These are phyloP conservation scores for Elanus axillaris DNA, from an alignment of 2,113 vertebrate species.

Conservation along the genomic window DNA sequence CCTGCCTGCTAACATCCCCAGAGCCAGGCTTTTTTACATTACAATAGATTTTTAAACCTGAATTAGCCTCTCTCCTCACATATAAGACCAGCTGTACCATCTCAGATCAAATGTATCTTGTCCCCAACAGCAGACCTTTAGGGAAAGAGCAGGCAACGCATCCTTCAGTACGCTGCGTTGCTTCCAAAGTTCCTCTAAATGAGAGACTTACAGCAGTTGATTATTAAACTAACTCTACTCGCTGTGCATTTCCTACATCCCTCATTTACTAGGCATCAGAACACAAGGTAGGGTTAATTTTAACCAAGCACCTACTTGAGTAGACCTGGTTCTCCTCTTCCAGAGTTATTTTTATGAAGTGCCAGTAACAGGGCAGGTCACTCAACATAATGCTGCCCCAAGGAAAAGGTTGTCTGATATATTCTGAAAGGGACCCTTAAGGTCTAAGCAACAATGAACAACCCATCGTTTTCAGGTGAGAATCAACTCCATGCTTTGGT, in stretches of 20 bases:
- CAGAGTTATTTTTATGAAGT: not conserved
- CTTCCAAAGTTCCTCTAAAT: not conserved
- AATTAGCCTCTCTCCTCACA: not conserved
- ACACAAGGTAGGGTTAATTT: not conserved
- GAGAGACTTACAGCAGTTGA: not conserved
- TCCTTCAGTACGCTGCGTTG: not conserved
- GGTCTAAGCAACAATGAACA: not conserved
- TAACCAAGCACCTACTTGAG: not conserved
- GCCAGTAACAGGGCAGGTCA: not conserved
- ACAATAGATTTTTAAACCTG: not conserved
- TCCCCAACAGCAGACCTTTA: not conserved
- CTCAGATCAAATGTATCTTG: not conserved
- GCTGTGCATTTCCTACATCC: not conserved
- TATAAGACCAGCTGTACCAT: not conserved
- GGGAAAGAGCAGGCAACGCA: not conserved
- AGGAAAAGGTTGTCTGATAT: not conserved
- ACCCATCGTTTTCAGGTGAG: not conserved
- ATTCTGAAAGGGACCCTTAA: not conserved
- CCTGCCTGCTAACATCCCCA: not conserved
- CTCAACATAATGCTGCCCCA: not conserved
- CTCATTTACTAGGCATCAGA: rapidly evolving
- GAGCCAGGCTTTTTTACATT: not conserved
- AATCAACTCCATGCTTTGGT: rapidly evolving
- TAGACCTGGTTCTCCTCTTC: not conserved
- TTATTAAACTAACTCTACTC: not conserved